Conservation (phyloP, 2,113 vertebrate genomes). For the Malaclemys terrapin region DNA sequence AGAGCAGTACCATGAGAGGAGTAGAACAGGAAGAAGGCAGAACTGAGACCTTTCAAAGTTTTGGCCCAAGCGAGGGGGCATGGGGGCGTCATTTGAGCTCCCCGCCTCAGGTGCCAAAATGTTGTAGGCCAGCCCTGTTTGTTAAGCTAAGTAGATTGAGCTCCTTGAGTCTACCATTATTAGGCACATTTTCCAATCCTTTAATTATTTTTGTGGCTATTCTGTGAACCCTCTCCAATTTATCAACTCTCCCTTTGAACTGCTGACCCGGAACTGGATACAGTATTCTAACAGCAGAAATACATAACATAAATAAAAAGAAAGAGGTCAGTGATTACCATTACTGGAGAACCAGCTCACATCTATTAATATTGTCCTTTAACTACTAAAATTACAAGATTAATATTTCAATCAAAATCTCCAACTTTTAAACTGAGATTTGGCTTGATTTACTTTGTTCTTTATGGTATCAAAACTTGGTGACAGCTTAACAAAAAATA, state of each 20-base stretch:
- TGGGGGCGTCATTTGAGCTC: no score
- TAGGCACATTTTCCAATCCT: background rate
- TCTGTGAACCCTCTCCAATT: background rate
- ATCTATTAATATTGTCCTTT: background rate
- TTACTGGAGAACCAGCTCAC: background rate
- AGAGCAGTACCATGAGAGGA: no score
- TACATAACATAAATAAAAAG: background rate
- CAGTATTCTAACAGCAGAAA: background rate
- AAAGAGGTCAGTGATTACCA: background rate
- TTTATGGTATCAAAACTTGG: conserved; percentile 72
- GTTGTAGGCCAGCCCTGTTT: no score
- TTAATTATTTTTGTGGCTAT: background rate
- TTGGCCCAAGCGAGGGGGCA: no score
- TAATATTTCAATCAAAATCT: conserved; percentile 36
- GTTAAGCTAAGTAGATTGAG: background rate
- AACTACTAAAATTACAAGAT: background rate
- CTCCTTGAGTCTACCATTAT: background rate
- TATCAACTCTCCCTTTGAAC: background rate
- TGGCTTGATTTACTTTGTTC: conserved; percentile 72
- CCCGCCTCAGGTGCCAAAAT: no score
- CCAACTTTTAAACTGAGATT: conserved; percentile 42
- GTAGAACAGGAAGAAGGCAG: no score
- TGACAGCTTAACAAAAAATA: conserved; percentile 74
- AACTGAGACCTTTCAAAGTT: no score
- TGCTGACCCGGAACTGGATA: background rate